Percentiles rank a stretch among this genome's conserved stretches.
Conservation (phyloP, 2,888 invertebrate species). For the Agrilus biguttatus region DNA sequence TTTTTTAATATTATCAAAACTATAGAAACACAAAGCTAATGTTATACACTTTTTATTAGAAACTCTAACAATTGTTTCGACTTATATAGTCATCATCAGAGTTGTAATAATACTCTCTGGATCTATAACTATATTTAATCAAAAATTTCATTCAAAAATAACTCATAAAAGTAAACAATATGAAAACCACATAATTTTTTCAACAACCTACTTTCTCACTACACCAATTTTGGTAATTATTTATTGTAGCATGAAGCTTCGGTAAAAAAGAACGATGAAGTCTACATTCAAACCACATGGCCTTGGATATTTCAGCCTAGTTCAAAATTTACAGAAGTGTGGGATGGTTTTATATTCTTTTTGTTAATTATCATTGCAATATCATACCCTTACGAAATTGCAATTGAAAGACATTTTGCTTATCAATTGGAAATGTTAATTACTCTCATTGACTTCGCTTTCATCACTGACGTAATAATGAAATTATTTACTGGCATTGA, state of each 20-base stretch:
- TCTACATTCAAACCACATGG: conserved; percentile 11
- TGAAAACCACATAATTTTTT: too few species aligned
- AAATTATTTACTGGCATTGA: conserved; percentile 14
- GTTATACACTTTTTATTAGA: too few species aligned
- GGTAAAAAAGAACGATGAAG: conserved; percentile 10
- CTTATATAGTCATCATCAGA: too few species aligned
- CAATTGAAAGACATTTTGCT: conserved; percentile 3
- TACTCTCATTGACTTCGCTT: conserved; percentile 8
- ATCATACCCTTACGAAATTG: conserved; percentile 10
- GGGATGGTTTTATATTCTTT: conserved; percentile 11
- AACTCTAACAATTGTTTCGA: too few species aligned
- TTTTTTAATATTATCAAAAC: too few species aligned
- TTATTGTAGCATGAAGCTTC: conserved; percentile 4
- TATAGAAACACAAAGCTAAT: too few species aligned
- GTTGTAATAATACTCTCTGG: too few species aligned
- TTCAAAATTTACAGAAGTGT: conserved; percentile 10
- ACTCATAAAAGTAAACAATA: too few species aligned
- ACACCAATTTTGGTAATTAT: too few species aligned
- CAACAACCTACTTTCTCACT: too few species aligned
- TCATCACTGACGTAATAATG: conserved; percentile 11
- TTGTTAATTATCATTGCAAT: conserved; percentile 7
- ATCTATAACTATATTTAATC: too few species aligned
- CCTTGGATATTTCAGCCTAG: conserved; percentile 14
- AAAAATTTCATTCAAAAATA: too few species aligned
- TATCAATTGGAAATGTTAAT: conserved; percentile 2